Evolutionary conservation across 2,888 invertebrate species (phyloP).

Genomic region (Eupsilia transversa): DNA sequence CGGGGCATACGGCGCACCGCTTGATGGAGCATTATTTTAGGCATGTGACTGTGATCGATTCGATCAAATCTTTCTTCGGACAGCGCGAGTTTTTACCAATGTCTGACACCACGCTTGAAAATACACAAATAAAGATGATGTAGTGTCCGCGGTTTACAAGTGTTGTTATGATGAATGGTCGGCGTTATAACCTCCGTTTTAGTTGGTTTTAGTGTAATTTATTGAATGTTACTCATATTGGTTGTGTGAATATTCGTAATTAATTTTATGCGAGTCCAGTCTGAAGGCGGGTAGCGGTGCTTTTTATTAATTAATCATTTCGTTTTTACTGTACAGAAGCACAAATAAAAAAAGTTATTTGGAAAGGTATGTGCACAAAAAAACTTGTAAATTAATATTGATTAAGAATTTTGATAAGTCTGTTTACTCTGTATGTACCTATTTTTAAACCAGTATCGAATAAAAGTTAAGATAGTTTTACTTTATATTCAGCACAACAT

Average conservation of each 20-base stretch:
- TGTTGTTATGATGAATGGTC: slow-evolving; percentile 83
- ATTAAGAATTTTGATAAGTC: neutral
- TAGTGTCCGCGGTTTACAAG: slow-evolving; percentile 81
- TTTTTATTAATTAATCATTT: slow-evolving; percentile 49
- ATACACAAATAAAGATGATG: slow-evolving; percentile 79
- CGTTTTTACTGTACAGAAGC: slow-evolving; percentile 41
- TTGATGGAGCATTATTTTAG: slow-evolving; percentile 86
- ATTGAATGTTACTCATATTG: slow-evolving; percentile 67
- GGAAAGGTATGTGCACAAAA: slow-evolving; percentile 8
- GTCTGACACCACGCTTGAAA: slow-evolving; percentile 62
- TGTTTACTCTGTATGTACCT: neutral
- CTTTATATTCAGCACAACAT: slow-evolving; percentile 25
- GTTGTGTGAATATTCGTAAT: slow-evolving; percentile 41
- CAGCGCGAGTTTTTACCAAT: slow-evolving; percentile 82
- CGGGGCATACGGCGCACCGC: slow-evolving; percentile 73
- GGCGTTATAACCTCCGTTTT: slow-evolving; percentile 78
- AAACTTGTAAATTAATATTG: slow-evolving; percentile 8
- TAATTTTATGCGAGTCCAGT: slow-evolving; percentile 33
- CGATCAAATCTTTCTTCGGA: slow-evolving; percentile 85
- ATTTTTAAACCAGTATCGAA: neutral
- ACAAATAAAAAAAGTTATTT: slow-evolving; percentile 11
- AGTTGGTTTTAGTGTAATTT: slow-evolving; percentile 75
- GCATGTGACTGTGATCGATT: slow-evolving; percentile 89
- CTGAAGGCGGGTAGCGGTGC: slow-evolving; percentile 26
- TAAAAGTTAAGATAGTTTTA: slow-evolving; percentile 5